These are phyloP conservation scores for Paratilapia polleni DNA, from an alignment of 2,113 vertebrate species.

Conservation along the genomic window DNA sequence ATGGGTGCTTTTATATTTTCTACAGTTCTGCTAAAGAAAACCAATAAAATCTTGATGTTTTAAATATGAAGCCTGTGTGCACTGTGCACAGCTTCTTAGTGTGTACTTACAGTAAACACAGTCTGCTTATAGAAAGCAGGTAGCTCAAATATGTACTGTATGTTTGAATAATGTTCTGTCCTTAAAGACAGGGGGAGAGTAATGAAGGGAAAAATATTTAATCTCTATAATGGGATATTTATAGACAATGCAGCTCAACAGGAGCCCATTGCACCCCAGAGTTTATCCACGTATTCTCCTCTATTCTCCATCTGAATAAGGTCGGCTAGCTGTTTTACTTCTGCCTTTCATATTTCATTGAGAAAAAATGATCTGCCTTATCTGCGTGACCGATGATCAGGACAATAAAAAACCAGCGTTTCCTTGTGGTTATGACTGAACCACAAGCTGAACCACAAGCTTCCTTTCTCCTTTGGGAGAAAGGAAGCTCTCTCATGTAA, in stretches of 20 bases:
- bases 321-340: constrained; percentile 18
- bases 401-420: constrained; percentile 27
- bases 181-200: background rate
- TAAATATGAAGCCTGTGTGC: background rate
- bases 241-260: constrained; percentile 4
- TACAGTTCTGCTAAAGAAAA: constrained; percentile 11
- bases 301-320: constrained; percentile 48
- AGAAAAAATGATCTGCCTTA: constrained; percentile 45
- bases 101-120: constrained; percentile 19
- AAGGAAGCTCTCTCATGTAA: constrained; percentile 48
- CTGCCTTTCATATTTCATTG: constrained; percentile 18
- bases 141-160: constrained; percentile 1
- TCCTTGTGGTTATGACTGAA: constrained; percentile 15
- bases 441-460: too few relatives aligned
- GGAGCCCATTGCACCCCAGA: constrained; percentile 7
- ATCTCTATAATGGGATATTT: constrained; percentile 54
- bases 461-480: constrained; percentile 23
- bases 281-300: constrained; percentile 17
- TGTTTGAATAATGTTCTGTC: constrained; percentile 20
- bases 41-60: background rate
- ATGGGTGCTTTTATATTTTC: too few relatives aligned
- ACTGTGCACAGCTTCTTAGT: background rate
- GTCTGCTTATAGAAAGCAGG: constrained; percentile 34
- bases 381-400: constrained; percentile 39
- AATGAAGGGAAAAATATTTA: background rate